A percentile compares a stretch with the other conserved stretches of the same genome.
Conservation (phyloP, 1,140 invertebrate species). For the Heliconius melpomene region DNA sequence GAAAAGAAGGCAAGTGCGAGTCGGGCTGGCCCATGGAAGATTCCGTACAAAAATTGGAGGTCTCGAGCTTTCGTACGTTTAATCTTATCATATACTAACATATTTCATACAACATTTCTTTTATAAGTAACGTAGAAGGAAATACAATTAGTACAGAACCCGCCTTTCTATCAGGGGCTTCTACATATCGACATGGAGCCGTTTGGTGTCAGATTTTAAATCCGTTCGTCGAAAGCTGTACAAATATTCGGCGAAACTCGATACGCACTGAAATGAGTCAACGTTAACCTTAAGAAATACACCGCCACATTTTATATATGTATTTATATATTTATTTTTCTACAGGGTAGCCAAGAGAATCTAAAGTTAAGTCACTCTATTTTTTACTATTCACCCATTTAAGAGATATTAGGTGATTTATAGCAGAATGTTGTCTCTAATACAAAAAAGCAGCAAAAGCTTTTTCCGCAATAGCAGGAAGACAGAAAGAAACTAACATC, state of each 20-base stretch:
- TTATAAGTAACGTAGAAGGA: background rate
- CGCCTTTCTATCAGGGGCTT: background rate
- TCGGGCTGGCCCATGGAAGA: too few species aligned
- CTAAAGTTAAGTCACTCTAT: background rate
- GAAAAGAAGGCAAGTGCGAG: too few species aligned
- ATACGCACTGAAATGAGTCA: slow-evolving; percentile 21
- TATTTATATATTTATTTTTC: background rate
- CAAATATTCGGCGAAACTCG: slow-evolving; percentile 39
- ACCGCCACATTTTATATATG: background rate
- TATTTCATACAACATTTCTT: too few species aligned
- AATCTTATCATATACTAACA: too few species aligned
- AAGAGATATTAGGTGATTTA: too few species aligned
- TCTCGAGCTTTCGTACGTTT: too few species aligned
- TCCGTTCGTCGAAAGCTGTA: slow-evolving; percentile 34
- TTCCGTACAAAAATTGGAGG: too few species aligned
- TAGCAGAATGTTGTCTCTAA: too few species aligned
- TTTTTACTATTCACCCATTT: background rate
- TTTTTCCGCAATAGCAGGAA: too few species aligned
- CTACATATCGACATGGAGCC: background rate
- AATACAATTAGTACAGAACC: background rate
- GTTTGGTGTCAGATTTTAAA: slow-evolving; percentile 37
- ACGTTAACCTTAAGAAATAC: slow-evolving; percentile 2
- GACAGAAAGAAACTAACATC: too few species aligned
- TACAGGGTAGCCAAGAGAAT: background rate
- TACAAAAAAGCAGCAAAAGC: too few species aligned